Conservation (phyloP, 2,797 vertebrate genomes). For the Kryptopterus vitreolus region DNA sequence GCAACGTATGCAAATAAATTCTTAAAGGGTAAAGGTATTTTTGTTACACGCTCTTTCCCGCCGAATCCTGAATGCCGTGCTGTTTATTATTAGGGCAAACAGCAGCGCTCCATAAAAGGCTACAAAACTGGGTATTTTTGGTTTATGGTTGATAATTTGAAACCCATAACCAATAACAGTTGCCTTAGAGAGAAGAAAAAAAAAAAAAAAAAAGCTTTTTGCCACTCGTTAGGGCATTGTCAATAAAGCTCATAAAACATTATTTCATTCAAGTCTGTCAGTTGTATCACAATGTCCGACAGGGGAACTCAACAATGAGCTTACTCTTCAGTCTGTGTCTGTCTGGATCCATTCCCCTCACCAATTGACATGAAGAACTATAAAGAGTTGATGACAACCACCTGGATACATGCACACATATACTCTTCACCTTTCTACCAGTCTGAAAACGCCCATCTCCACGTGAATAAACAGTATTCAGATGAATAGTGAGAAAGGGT, state of each 20-base stretch:
- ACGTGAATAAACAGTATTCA: not conserved
- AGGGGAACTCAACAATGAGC: not conserved
- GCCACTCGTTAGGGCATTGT: not conserved
- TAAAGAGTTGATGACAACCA: not conserved
- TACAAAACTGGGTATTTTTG: not conserved
- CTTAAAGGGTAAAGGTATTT: not conserved
- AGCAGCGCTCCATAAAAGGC: not conserved
- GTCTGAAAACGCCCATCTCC: not conserved
- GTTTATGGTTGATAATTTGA: not conserved
- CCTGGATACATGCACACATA: not conserved
- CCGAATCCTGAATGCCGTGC: not conserved
- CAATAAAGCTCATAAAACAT: not conserved
- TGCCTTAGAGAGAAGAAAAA: not conserved
- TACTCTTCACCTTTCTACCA: not conserved
- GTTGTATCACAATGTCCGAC: not conserved
- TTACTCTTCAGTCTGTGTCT: not conserved
- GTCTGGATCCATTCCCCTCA: not conserved
- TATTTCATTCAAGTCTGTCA: not conserved
- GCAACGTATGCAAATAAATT: not conserved
- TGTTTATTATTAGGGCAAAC: not conserved
- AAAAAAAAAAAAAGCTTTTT: not conserved
- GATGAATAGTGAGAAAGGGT: not conserved
- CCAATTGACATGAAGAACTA: not conserved
- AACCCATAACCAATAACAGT: constrained; percentile 1
- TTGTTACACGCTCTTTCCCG: not conserved